Conservation (phyloP, 2,797 vertebrate species). For the Potorous gilbertii region DNA sequence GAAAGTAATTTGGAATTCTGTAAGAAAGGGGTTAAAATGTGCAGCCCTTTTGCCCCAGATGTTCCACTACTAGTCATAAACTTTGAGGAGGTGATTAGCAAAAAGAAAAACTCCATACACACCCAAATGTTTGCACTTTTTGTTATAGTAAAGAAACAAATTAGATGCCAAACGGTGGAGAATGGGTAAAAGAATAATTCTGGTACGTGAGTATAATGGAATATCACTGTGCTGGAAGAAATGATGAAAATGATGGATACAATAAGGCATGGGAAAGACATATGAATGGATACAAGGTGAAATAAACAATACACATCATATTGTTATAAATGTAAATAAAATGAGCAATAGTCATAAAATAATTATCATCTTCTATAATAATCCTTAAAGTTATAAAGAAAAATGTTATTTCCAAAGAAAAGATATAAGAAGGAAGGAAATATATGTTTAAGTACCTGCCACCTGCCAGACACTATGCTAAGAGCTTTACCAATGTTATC, state of each 20-base stretch:
- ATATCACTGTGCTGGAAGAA: not conserved
- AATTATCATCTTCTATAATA: not conserved
- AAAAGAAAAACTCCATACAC: not conserved
- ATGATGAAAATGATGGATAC: not conserved
- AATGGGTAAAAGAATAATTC: not conserved
- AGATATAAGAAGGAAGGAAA: not conserved
- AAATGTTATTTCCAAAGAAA: not conserved
- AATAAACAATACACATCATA: not conserved
- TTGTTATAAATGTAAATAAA: not conserved
- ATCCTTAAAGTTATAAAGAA: not conserved
- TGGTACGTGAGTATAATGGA: not conserved
- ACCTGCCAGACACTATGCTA: not conserved
- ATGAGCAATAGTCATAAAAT: not conserved
- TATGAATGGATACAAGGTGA: not conserved
- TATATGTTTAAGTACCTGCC: not conserved
- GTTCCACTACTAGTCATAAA: not conserved
- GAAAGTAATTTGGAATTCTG: not conserved
- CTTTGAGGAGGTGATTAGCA: not conserved
- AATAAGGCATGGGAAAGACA: not conserved
- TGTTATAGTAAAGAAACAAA: not conserved
- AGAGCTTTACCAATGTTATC: not conserved
- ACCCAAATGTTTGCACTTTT: not conserved
- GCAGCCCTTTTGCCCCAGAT: not conserved
- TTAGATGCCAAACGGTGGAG: not conserved
- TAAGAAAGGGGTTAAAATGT: not conserved